Evolutionary conservation across 2,888 invertebrate genomes (phyloP), one percentile per base, ranked within the genome.

Genomic region (Tinea trinotella): DNA sequence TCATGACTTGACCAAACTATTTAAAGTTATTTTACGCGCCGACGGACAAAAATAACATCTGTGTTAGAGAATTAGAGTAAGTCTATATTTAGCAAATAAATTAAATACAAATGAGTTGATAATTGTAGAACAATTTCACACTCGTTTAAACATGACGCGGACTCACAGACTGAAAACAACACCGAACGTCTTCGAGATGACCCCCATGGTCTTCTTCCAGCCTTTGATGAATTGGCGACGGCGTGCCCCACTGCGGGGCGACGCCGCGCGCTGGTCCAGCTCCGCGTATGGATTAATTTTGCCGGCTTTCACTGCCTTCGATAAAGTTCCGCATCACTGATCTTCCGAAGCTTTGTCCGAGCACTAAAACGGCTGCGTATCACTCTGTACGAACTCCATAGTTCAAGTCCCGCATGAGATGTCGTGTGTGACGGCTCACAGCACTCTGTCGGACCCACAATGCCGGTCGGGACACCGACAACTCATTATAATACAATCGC

Each of bases 111-210:
- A 40, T 10, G 46, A 46, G 10, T 17, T 19, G 19, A 50, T 24
- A 50, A 19, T 18, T 48, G 20, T 10, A 24, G 24, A 24, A 24
- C 15, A 50, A 50, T 50, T 50, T 50, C 50, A 50, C 24, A 24
- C 50, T 22, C 24, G 46, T 50, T 48, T 49, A 49, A 22, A 50
- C n/a, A 50, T 9, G 10, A 5, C 3, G 12, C 22, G 24, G 57
- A 92, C 92, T 92, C 84, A 93, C 93, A 93, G 91, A 84, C 91
- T 92, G 88, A 92, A 92, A 73, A 93, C 90, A 73, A 92, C 91
- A 79, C 92, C 92, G 64, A 92, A 90, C 57, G 92, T 91, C 78
- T 93, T 92, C 57, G 92, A 92, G 64, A 92, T 90, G 74, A 92
- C 91, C 64, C 92, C 92, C 92, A 93, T 92, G 68, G 83, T 86